A percentile compares a stretch with the other conserved stretches of the same genome.
These are phyloP conservation scores for Saccostrea glomerata DNA, from an alignment of 1,140 invertebrate genomes.

Conservation along the genomic window DNA sequence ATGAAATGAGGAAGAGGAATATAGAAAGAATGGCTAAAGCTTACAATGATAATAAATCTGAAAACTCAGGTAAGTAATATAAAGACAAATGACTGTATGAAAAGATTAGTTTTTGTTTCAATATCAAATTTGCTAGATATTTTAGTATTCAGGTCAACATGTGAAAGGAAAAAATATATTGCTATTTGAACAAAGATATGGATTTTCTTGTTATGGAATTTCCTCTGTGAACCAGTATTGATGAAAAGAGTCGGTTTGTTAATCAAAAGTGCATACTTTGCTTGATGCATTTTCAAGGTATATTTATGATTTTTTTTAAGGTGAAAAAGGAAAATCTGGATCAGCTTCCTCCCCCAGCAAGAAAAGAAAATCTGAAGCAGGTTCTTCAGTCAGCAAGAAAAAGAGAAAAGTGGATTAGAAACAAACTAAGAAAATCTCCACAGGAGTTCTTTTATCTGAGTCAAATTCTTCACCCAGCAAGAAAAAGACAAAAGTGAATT, in stretches of 20 bases:
- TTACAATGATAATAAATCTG: constrained; percentile 49
- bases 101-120: neutral
- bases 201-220: neutral
- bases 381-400: neutral
- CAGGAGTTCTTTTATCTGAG: neutral
- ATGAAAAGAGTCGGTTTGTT: neutral
- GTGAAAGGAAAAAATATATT: neutral
- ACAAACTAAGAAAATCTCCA: neutral
- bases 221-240: neutral
- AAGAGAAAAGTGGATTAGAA: neutral
- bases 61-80: neutral
- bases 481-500: constrained; percentile 7
- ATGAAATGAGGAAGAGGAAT: constrained; percentile 70
- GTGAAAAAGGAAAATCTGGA: neutral
- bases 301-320: neutral
- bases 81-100: neutral
- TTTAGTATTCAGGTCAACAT: neutral
- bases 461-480: neutral
- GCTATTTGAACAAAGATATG: neutral
- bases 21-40: constrained; percentile 71
- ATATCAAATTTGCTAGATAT: neutral
- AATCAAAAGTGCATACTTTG: neutral
- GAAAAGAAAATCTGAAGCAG: neutral
- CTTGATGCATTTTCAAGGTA: too few species aligned
- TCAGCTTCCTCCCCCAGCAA: neutral